Percentiles rank a stretch among this genome's conserved stretches.
These are phyloP conservation scores for Melipona quadrifasciata DNA, from an alignment of 1,140 invertebrate species.

Conservation along the genomic window DNA sequence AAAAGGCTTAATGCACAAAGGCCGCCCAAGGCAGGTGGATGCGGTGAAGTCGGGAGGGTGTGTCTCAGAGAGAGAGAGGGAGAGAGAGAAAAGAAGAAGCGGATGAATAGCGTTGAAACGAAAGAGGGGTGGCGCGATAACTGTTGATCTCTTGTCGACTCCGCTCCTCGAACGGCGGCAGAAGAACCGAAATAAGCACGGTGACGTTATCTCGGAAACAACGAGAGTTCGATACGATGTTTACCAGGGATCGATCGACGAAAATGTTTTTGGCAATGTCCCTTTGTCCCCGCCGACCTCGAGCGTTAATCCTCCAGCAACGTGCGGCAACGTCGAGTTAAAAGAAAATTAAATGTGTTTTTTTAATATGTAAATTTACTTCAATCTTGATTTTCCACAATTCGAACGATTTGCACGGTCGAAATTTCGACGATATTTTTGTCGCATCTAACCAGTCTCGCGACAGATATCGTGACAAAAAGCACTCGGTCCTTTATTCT, in stretches of 20 bases:
- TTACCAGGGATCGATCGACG: constrained; percentile 23
- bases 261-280: not conserved
- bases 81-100: not conserved
- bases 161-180: not conserved
- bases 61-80: constrained; percentile 20
- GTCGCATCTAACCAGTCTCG: not conserved
- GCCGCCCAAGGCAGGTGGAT: constrained; percentile 24
- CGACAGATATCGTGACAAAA: not conserved
- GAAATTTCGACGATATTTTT: not conserved
- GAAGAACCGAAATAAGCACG: constrained; percentile 11
- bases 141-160: constrained; percentile 31
- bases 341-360: too few relatives aligned
- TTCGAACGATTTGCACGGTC: too few relatives aligned
- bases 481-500: not conserved
- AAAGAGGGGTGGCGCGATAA: constrained; percentile 36
- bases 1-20: constrained; percentile 62
- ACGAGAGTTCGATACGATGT: constrained; percentile 18
- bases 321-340: too few relatives aligned
- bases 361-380: too few relatives aligned
- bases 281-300: too few relatives aligned
- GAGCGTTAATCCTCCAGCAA: too few relatives aligned
- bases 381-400: too few relatives aligned
- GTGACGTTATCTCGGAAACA: constrained; percentile 44
- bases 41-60: constrained; percentile 22
- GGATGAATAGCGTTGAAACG: constrained; percentile 28